Evolutionary conservation across 2,888 invertebrate genomes (phyloP).

Genomic region (Chrysolina oricalcia): DNA sequence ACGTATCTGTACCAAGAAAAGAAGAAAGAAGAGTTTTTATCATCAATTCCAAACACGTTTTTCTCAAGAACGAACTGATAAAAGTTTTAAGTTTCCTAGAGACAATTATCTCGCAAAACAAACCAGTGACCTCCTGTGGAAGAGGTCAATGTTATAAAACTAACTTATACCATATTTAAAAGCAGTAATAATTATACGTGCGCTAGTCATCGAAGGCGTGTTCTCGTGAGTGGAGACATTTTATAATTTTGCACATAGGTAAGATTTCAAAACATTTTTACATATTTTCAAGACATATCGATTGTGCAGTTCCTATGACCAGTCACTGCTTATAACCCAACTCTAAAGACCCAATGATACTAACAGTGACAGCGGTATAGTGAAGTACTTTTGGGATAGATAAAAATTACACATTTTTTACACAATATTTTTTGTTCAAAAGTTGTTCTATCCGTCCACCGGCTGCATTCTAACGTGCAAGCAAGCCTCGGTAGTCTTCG

Average conservation of each 20-base stretch:
- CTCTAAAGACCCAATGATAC: too few species aligned
- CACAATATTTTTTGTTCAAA: too few species aligned
- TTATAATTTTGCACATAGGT: background rate
- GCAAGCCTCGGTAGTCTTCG: too few species aligned
- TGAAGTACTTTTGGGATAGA: background rate
- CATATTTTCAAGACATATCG: background rate
- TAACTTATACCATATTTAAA: constrained; percentile 15
- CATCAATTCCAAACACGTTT: constrained; percentile 10
- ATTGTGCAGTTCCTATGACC: too few species aligned
- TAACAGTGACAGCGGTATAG: background rate
- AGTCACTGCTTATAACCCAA: too few species aligned
- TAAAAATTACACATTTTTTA: background rate
- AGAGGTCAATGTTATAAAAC: constrained; percentile 20
- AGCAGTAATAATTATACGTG: constrained; percentile 8
- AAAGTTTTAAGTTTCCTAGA: constrained; percentile 7
- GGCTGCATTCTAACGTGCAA: too few species aligned
- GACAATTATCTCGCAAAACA: constrained; percentile 12
- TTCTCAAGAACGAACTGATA: constrained; percentile 19
- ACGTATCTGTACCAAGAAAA: constrained; percentile 13
- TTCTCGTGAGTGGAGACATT: background rate
- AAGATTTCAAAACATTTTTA: background rate
- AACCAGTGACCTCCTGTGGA: constrained; percentile 1
- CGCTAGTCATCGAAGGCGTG: background rate
- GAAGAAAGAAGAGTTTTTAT: background rate
- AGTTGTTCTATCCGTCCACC: too few species aligned